Evolutionary conservation across 2,888 invertebrate genomes (phyloP).

Genomic region (Falcaria lacertinaria): DNA sequence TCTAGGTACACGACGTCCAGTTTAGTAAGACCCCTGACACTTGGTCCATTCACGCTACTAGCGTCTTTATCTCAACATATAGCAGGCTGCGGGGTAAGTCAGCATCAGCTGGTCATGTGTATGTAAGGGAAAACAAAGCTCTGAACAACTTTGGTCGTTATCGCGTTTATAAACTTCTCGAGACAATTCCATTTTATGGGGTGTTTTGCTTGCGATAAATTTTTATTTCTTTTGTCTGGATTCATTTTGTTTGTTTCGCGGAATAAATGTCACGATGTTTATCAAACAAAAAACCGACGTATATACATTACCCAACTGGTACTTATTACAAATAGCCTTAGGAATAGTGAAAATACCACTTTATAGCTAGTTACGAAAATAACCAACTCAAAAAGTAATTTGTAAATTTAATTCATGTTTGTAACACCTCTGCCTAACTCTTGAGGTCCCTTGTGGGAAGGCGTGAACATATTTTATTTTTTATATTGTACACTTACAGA

Average conservation of each 20-base stretch:
- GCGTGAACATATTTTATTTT: no score
- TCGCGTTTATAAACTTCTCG: slow-evolving; percentile 78
- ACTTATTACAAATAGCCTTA: no score
- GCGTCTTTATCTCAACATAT: slow-evolving; percentile 6
- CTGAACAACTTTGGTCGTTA: slow-evolving; percentile 75
- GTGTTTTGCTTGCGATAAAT: slow-evolving; percentile 77
- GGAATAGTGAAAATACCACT: no score
- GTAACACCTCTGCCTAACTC: no score
- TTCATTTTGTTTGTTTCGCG: slow-evolving; percentile 49
- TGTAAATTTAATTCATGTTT: no score
- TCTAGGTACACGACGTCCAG: slow-evolving; percentile 63
- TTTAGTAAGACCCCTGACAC: slow-evolving; percentile 44
- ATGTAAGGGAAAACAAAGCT: slow-evolving; percentile 72
- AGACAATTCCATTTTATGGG: slow-evolving; percentile 77
- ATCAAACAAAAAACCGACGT: no score
- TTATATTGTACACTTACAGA: no score
- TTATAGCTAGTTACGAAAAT: no score
- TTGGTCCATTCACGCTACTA: slow-evolving; percentile 25
- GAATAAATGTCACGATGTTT: slow-evolving; percentile 24
- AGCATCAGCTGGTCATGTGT: slow-evolving; percentile 48
- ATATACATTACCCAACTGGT: no score
- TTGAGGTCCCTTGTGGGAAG: no score
- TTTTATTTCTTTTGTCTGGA: slow-evolving; percentile 70
- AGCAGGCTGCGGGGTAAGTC: slow-evolving; percentile 30
- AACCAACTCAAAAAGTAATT: no score